Base-by-base conservation (phyloP, 2,888 invertebrate species). In the Linnaemya vulpina region DNA sequence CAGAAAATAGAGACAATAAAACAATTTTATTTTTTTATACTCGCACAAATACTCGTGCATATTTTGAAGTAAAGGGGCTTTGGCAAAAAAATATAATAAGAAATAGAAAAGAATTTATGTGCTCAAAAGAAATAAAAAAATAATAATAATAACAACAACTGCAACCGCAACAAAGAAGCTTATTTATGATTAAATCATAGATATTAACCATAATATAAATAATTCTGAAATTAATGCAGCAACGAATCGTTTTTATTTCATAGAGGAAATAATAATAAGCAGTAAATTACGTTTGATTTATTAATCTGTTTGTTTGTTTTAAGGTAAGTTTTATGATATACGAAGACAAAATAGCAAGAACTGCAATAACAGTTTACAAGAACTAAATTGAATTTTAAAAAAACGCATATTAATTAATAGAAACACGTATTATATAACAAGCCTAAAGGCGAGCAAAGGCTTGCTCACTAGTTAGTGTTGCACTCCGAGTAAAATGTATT, bases 311-410 rank as follows among this genome's bases (percentile, higher is more conserved):
- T 53, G 25, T 43, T 77, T 68, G 17, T 30, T 77, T 77, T 51
- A n/a, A 17, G 80, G 80, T 80, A 58, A 80, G 80, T 80, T 74
- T 35, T 38, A 10, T 63, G 38, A 65, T 58, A 60, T 49, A 55
- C 49, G 43, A 20, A 35, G 7, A 55, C 40, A 55, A 70, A 25
- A 25, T 4, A 4, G n/a, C 38, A 17, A 15, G 13, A 22, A 20
- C 15, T 0, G 25, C n/a, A 65, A 46, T 46, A 25, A 13, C 1
- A n/a, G 17, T 3, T 13, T 65, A 25, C 17, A 49, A 49, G 49
- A 46, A 49, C 7, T 35, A 17, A 35, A 60, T 10, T 17, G 3
- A 40, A 49, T 15, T 53, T 70, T 53, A 55, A 70, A 53, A 10
- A 10, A n/a, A 17, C 17, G 30, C 17, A 67, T 17, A 9, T 30